Conservation (phyloP, 2,797 vertebrate genomes). For the Fringilla coelebs region DNA sequence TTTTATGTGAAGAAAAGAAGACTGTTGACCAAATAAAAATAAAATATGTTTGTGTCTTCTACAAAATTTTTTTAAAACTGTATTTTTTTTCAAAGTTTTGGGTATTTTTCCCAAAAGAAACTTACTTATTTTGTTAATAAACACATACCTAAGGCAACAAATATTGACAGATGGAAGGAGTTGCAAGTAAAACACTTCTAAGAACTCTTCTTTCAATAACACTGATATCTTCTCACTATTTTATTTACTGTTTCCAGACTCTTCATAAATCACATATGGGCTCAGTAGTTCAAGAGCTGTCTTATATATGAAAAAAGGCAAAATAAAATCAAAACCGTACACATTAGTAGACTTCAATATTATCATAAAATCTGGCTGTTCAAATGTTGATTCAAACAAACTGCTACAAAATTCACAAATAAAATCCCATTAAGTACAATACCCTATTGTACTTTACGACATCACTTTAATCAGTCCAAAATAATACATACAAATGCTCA, state of each 20-base stretch:
- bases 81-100: not conserved
- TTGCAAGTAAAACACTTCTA: not conserved
- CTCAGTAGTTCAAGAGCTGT: not conserved
- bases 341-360: not conserved
- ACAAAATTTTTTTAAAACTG: not conserved
- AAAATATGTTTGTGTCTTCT: not conserved
- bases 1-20: not conserved
- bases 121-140: not conserved
- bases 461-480: not conserved
- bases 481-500: not conserved
- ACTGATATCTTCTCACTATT: not conserved
- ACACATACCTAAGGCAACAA: not conserved
- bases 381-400: not conserved
- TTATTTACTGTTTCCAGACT: not conserved
- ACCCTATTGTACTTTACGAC: not conserved
- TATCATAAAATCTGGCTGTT: not conserved
- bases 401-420: not conserved
- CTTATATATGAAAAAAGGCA: not conserved
- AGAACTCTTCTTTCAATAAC: not conserved
- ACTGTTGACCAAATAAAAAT: not conserved
- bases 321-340: not conserved
- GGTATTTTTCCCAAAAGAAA: not conserved
- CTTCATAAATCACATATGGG: not conserved
- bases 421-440: not conserved
- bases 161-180: not conserved